phyloP scores from a whole-genome alignment of 2,797 vertebrate species.

The Rachycentron canadum region DNA sequence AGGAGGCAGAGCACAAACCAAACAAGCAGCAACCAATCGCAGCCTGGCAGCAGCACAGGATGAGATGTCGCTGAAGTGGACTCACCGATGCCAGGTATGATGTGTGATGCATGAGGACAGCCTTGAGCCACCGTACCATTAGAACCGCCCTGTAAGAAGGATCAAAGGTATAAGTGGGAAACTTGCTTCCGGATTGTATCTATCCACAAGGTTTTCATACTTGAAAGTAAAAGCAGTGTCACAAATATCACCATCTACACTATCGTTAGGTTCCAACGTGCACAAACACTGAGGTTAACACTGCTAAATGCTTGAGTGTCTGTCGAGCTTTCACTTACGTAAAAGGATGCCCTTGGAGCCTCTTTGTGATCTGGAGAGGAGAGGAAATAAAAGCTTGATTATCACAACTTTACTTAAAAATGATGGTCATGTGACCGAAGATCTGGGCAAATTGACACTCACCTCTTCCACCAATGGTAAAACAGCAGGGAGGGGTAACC shows the following conservation, averaged over 20 bases:
- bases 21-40: not conserved
- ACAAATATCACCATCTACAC: not conserved
- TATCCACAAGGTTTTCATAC: not conserved
- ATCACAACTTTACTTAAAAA: not conserved
- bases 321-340: slow-evolving; percentile 83
- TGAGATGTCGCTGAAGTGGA: slow-evolving; percentile 22
- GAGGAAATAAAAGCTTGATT: slow-evolving; percentile 1
- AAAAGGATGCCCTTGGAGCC: slow-evolving; percentile 94
- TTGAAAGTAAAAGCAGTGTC: not conserved
- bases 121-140: slow-evolving; percentile 96
- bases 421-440: not conserved
- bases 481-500: slow-evolving; percentile 93
- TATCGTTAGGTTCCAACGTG: slow-evolving; percentile 1
- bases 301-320: not conserved
- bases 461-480: slow-evolving; percentile 95
- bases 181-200: not conserved
- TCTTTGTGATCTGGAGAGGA: slow-evolving; percentile 90
- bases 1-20: not conserved
- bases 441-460: slow-evolving; percentile 35
- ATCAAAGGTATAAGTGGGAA: not conserved
- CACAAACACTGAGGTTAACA: not conserved
- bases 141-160: slow-evolving; percentile 87
- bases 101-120: slow-evolving; percentile 92
- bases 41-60: not conserved
- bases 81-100: slow-evolving; percentile 97